A percentile compares a stretch with the other conserved stretches of the same genome.
Evolutionary conservation across 2,797 vertebrate genomes (phyloP).

Genomic region (Peromyscus nudipes): DNA sequence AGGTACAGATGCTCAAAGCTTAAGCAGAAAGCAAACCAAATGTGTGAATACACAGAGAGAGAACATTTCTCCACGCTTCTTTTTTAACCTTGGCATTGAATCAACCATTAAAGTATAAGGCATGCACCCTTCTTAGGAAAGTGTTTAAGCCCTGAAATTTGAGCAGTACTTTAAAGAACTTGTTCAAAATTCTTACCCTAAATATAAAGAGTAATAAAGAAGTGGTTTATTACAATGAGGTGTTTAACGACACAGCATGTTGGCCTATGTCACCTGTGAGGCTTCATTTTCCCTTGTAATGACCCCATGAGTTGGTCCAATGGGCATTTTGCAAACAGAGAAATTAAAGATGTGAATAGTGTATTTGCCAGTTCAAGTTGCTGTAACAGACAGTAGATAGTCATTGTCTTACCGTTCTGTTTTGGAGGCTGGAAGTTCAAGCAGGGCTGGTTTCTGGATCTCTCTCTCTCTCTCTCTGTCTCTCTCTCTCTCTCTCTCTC

Average conservation of each 20-base stretch:
- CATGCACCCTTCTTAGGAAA: background rate
- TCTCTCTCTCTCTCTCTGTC: background rate
- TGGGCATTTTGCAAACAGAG: background rate
- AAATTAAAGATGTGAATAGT: background rate
- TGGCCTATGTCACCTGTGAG: accelerated
- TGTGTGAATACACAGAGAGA: background rate
- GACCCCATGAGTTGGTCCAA: background rate
- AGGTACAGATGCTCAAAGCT: background rate
- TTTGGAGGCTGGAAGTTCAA: background rate
- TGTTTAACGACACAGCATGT: background rate
- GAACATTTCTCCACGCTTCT: background rate
- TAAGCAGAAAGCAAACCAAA: constrained; percentile 42
- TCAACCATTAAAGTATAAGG: background rate
- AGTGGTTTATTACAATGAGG: background rate
- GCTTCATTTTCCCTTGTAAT: background rate
- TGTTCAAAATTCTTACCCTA: background rate
- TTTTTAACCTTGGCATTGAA: constrained; percentile 11
- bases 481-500: background rate
- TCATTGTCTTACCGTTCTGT: background rate
- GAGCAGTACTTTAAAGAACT: background rate
- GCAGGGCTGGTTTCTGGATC: background rate
- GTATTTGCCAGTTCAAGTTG: background rate
- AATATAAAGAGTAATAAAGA: background rate
- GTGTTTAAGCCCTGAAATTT: background rate
- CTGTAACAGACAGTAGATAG: background rate